Conservation (phyloP, 2,888 invertebrate species). For the Apotomis capreana region DNA sequence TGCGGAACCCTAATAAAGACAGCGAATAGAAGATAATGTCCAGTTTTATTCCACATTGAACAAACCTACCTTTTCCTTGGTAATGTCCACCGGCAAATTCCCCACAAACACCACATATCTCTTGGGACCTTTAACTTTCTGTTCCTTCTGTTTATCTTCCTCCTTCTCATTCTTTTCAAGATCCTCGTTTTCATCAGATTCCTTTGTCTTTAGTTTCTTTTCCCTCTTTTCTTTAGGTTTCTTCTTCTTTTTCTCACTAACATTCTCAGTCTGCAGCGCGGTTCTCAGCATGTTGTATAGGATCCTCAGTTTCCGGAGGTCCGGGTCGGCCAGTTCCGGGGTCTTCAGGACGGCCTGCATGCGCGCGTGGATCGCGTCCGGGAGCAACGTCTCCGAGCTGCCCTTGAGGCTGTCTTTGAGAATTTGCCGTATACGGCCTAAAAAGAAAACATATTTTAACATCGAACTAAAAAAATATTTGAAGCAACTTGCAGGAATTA, state of each 20-base stretch:
- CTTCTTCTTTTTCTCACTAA: slow-evolving; percentile 32
- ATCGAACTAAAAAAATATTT: too few relatives aligned
- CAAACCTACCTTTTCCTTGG: slow-evolving; percentile 64
- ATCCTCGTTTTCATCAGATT: not conserved
- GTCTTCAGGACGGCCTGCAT: slow-evolving; percentile 63
- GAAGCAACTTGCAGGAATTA: too few relatives aligned
- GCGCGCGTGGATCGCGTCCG: slow-evolving; percentile 68
- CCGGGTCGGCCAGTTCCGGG: slow-evolving; percentile 56
- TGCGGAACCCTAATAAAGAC: too few relatives aligned
- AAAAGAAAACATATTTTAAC: slow-evolving; percentile 40
- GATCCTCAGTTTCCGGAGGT: slow-evolving; percentile 68
- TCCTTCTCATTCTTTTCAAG: slow-evolving; percentile 22
- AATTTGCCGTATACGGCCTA: slow-evolving; percentile 70
- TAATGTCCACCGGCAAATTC: slow-evolving; percentile 67
- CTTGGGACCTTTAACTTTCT: slow-evolving; percentile 66
- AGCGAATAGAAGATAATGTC: too few relatives aligned
- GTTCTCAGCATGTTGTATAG: slow-evolving; percentile 71
- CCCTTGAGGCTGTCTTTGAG: slow-evolving; percentile 64
- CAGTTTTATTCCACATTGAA: not conserved
- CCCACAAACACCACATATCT: slow-evolving; percentile 79
- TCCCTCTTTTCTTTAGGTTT: not conserved
- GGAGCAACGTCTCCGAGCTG: slow-evolving; percentile 57
- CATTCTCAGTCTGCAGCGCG: slow-evolving; percentile 44
- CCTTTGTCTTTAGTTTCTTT: not conserved
- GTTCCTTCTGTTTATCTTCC: slow-evolving; percentile 27